Conservation (phyloP, 1,140 invertebrate genomes). For the Piezodorus guildinii region DNA sequence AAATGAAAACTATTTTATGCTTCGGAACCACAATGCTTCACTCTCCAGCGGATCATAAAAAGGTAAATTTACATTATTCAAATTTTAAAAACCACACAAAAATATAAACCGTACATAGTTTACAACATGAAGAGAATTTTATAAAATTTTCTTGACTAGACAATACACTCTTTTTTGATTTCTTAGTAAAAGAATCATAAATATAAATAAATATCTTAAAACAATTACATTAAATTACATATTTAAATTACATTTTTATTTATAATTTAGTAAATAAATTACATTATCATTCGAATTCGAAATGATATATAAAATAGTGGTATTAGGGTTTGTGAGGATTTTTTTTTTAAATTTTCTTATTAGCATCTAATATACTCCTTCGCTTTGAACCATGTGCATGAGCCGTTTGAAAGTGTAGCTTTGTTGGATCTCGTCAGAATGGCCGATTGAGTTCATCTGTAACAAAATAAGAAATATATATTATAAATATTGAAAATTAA, state of each 20-base stretch:
- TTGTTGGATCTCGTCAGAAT: constrained; percentile 69
- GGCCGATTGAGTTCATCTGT: constrained; percentile 36
- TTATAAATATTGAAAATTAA: too few relatives aligned
- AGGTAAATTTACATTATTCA: too few relatives aligned
- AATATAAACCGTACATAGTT: too few relatives aligned
- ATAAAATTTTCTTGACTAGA: constrained; percentile 3
- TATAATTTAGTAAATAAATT: constrained; percentile 10
- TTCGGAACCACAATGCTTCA: too few relatives aligned
- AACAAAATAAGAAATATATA: too few relatives aligned
- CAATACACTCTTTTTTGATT: constrained; percentile 8
- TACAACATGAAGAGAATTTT: too few relatives aligned
- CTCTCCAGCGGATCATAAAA: too few relatives aligned
- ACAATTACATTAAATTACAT: constrained; percentile 8
- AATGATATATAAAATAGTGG: neutral
- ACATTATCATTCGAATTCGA: neutral
- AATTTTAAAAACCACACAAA: too few relatives aligned
- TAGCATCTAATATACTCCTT: constrained; percentile 32
- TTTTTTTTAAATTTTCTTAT: neutral
- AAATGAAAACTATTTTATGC: too few relatives aligned
- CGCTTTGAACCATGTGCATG: constrained; percentile 76
- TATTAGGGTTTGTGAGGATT: neutral
- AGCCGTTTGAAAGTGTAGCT: constrained; percentile 82
- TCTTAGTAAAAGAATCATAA: constrained; percentile 3
- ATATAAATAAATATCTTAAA: neutral
- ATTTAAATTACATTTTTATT: constrained; percentile 9